Evolutionary conservation across 1,140 invertebrate species (phyloP).

Genomic region (Delia radicum): DNA sequence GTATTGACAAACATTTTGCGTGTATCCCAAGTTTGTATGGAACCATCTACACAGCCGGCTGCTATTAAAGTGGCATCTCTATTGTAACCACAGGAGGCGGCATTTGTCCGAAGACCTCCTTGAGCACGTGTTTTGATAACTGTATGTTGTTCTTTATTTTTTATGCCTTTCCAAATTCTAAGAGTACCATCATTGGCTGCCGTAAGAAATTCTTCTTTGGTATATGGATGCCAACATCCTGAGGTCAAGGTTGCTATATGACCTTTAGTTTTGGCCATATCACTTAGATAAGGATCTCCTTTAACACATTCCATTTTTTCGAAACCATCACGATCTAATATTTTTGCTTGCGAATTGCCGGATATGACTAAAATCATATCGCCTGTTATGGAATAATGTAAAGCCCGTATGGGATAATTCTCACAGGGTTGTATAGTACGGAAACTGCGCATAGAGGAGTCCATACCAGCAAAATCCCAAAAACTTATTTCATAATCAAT

Average conservation of each 20-base stretch:
- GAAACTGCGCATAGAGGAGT: conserved; percentile 85
- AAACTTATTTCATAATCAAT: conserved; percentile 95
- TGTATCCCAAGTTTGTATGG: conserved; percentile 97
- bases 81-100: conserved; percentile 81
- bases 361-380: conserved; percentile 92
- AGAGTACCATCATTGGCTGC: conserved; percentile 91
- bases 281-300: conserved; percentile 94
- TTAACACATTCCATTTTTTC: conserved; percentile 95
- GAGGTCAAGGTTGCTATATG: conserved; percentile 89
- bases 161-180: conserved; percentile 84
- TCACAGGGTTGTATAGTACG: conserved; percentile 91
- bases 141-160: conserved; percentile 71
- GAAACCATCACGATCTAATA: conserved; percentile 94
- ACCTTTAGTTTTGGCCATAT: conserved; percentile 93
- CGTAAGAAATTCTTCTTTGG: conserved; percentile 91
- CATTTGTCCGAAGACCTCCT: conserved; percentile 85
- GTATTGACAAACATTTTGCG: conserved; percentile 83
- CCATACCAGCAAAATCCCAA: conserved; percentile 99
- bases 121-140: conserved; percentile 88
- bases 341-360: conserved; percentile 89
- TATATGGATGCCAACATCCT: conserved; percentile 92
- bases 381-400: conserved; percentile 92
- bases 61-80: conserved; percentile 87
- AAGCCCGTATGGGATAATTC: conserved; percentile 87
- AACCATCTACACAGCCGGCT: conserved; percentile 92